A percentile compares a stretch with the other conserved stretches of the same genome.
phyloP scores from a whole-genome alignment of 2,797 vertebrate genomes.

The Macropus fuliginosus region DNA sequence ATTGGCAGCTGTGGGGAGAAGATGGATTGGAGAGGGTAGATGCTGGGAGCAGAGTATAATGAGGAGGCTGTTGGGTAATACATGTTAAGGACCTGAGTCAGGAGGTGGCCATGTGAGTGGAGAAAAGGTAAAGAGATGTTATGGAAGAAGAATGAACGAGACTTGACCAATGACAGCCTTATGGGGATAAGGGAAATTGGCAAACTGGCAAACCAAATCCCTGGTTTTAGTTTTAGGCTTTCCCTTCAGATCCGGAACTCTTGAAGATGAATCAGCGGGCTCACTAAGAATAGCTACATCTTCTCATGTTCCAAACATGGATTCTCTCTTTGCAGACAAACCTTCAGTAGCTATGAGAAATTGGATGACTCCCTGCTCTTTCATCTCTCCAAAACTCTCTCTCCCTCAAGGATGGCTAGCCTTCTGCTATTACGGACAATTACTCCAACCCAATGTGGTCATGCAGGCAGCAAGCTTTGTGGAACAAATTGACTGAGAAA shows the following conservation, averaged over 20 bases:
- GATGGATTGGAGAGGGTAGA: no score
- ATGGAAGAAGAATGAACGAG: no score
- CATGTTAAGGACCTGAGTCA: no score
- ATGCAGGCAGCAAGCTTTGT: neutral
- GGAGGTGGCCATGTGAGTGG: no score
- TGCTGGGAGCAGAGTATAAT: no score
- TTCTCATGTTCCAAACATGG: neutral
- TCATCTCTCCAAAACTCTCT: neutral
- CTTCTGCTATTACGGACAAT: conserved; percentile 54
- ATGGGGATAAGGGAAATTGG: no score
- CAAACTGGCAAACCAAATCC: neutral
- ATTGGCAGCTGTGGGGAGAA: no score
- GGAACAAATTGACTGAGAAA: conserved; percentile 34
- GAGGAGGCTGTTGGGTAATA: no score
- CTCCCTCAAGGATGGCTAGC: conserved; percentile 38
- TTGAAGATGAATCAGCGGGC: neutral
- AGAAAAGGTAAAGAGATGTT: no score
- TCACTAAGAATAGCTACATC: neutral
- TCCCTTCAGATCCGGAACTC: neutral
- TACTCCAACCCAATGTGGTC: conserved; percentile 48
- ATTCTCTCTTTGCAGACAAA: neutral
- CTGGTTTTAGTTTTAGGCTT: neutral
- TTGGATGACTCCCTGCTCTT: conserved; percentile 9
- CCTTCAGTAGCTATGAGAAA: conserved; percentile 18
- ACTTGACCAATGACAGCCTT: no score